Base-by-base conservation (phyloP, 2,113 vertebrate species). In the Vidua chalybeata region DNA sequence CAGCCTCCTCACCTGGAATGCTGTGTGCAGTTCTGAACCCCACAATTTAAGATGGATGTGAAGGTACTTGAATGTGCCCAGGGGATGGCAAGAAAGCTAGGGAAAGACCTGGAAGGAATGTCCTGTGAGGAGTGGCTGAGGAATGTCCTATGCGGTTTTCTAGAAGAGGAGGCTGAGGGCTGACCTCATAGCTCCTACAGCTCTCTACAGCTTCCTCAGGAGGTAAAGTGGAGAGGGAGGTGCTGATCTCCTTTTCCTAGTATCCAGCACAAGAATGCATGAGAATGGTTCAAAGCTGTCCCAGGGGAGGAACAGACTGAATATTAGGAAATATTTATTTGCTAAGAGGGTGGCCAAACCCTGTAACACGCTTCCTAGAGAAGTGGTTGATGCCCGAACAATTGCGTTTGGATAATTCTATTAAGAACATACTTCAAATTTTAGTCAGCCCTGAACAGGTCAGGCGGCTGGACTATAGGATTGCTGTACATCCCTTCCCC, bases 331-430 rank as follows among this genome's bases (percentile, higher is more conserved):
- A 0, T 7, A 56, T 37, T 84, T 51, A 1, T 66, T 64, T 55
- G 11, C 46, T 6, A 3, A 46, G 33, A 33, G 13, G 3, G 10
- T 41, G 14, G 6, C 11, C 22, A 71, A 75, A 56, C 14, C 12
- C 13, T 17, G 23, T 1, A 52, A 56, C 14, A 72, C 8, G 16
- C 11, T 52, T 80, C 5, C 26, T 41, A 12, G 15, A 66, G 35
- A 68, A 16, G 9, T 24, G 8, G 8, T 51, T 0, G 0, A 37
- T 74, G 30, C 1, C 5, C 1, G 10, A 59, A 5, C 41, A 43
- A 43, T 43, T 43, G 8, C 21, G 30, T 49, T 49, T 59, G 33
- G 18, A 51, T 19, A 89, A 55, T 14, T 49, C 6, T 23, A 8
- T 74, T 30, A 26, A 21, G 2, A 79, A 26, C 10, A 9, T 15